Evolutionary conservation across 2,888 invertebrate species (phyloP).

Genomic region (Ischnus inquisitorius): DNA sequence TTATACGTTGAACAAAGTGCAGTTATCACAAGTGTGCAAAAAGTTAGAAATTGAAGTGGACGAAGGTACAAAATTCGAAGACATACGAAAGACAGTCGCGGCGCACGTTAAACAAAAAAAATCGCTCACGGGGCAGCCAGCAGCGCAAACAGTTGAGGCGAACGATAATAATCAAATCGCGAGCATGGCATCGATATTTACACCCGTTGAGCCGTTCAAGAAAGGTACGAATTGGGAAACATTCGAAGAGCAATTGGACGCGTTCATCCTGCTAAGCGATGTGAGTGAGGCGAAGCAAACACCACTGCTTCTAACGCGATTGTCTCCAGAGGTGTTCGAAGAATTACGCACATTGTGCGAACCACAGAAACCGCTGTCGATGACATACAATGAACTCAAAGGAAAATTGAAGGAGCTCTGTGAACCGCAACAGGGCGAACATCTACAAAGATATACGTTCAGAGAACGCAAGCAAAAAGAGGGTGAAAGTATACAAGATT

Average conservation of each 20-base stretch:
- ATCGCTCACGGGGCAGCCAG: background rate
- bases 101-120: constrained; percentile 13
- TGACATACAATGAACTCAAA: constrained; percentile 33
- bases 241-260: constrained; percentile 31
- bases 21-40: background rate
- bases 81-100: background rate
- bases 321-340: constrained; percentile 22
- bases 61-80: background rate
- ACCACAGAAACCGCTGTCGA: background rate
- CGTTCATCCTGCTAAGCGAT: constrained; percentile 21
- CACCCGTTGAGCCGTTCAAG: constrained; percentile 14
- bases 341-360: constrained; percentile 27
- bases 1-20: background rate
- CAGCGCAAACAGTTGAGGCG: background rate
- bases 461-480: constrained; percentile 31
- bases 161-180: background rate
- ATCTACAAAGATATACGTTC: constrained; percentile 31
- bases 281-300: constrained; percentile 23
- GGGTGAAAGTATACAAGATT: constrained; percentile 46
- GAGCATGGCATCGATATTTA: background rate
- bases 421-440: constrained; percentile 8
- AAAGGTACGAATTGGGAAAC: constrained; percentile 36
- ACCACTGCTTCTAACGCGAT: constrained; percentile 10
- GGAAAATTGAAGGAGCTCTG: constrained; percentile 15
- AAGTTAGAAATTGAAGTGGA: background rate